These are phyloP conservation scores for Caenorhabditis tropicalis DNA, from an alignment of 1,140 invertebrate genomes.

Conservation along the genomic window DNA sequence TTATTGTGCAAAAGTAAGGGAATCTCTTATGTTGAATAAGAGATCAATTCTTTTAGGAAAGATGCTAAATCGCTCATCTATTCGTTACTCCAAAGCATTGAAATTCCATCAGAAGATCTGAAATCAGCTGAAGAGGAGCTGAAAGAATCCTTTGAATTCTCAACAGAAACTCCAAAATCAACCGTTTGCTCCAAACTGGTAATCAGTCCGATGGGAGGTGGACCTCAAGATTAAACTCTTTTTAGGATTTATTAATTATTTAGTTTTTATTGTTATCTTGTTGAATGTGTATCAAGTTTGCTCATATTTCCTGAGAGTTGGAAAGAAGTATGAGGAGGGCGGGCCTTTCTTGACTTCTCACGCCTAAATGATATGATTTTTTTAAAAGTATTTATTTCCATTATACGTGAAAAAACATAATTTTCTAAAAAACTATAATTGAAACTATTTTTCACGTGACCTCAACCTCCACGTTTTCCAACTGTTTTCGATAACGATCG, in stretches of 20 bases:
- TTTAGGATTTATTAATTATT: background rate
- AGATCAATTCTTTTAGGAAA: background rate
- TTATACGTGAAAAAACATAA: too few relatives aligned
- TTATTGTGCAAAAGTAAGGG: conserved; percentile 60
- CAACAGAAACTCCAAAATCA: background rate
- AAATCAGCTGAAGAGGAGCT: background rate
- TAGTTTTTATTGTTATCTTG: background rate
- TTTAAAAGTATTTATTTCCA: too few relatives aligned
- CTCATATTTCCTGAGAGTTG: too few relatives aligned
- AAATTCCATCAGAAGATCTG: background rate
- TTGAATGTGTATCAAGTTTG: background rate
- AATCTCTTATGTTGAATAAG: background rate
- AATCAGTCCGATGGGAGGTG: background rate
- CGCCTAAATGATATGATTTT: too few relatives aligned
- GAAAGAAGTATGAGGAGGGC: too few relatives aligned
- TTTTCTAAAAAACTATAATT: too few relatives aligned
- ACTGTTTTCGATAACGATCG: too few relatives aligned
- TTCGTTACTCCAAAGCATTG: background rate
- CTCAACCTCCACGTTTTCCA: too few relatives aligned
- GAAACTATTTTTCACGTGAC: too few relatives aligned
- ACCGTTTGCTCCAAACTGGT: conserved; percentile 10
- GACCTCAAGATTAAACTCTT: background rate
- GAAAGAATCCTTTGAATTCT: background rate
- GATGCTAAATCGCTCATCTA: background rate
- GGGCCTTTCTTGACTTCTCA: too few relatives aligned